These are phyloP conservation scores for Coregonus clupeaformis DNA, from an alignment of 2,113 vertebrate genomes.

Conservation along the genomic window DNA sequence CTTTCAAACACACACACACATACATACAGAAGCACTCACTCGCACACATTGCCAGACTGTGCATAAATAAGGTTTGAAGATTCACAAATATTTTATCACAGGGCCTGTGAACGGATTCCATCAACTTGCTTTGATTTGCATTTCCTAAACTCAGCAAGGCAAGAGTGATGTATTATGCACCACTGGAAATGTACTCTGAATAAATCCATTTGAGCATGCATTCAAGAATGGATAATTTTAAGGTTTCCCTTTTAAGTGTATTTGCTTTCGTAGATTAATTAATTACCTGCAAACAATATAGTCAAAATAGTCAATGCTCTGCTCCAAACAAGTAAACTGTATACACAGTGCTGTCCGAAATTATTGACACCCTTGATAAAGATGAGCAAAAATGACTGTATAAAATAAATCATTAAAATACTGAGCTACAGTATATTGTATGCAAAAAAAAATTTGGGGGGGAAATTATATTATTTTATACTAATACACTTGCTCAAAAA, in stretches of 20 bases:
- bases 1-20: not conserved
- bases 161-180: constrained; percentile 62
- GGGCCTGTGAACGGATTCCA: constrained; percentile 51
- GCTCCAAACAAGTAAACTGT: not conserved
- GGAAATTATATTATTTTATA: too few species aligned
- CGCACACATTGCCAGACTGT: constrained; percentile 9
- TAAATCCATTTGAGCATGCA: constrained; percentile 44
- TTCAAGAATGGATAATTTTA: constrained; percentile 44
- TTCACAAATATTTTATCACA: constrained; percentile 60
- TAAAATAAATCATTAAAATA: too few species aligned
- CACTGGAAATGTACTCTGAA: constrained; percentile 48
- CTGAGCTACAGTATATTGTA: too few species aligned
- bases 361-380: too few species aligned
- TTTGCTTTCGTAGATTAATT: constrained; percentile 33
- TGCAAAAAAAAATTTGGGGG: too few species aligned
- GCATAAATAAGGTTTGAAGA: constrained; percentile 55
- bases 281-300: constrained; percentile 6
- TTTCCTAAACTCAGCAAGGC: constrained; percentile 55
- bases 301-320: constrained; percentile 9
- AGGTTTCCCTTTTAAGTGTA: constrained; percentile 25
- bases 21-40: not conserved
- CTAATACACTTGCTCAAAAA: too few species aligned
- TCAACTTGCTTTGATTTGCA: constrained; percentile 64
- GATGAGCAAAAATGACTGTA: too few species aligned
- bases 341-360: too few species aligned